phyloP scores from a whole-genome alignment of 2,888 invertebrate species.

The Pogonocherus hispidulus region DNA sequence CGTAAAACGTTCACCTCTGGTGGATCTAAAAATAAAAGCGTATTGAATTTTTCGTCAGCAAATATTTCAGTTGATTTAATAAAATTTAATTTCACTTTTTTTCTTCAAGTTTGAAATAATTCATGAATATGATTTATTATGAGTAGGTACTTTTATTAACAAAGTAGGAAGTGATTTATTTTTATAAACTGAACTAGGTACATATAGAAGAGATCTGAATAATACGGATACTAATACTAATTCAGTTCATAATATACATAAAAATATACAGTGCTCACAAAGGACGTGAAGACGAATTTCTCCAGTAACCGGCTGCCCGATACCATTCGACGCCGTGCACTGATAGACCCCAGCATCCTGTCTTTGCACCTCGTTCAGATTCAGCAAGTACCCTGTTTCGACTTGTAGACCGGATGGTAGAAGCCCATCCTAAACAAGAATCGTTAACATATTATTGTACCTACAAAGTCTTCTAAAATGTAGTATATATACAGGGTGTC shows the following conservation, averaged over 20 bases:
- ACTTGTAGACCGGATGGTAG: slow-evolving; percentile 67
- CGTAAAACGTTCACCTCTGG: slow-evolving; percentile 76
- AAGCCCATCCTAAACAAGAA: slow-evolving; percentile 63
- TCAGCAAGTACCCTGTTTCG: slow-evolving; percentile 66
- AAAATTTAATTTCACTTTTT: no score
- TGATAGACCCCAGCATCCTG: slow-evolving; percentile 70
- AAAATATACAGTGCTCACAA: slow-evolving; percentile 62
- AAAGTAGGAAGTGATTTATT: no score
- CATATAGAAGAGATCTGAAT: not conserved
- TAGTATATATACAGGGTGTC: no score
- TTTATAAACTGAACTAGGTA: no score
- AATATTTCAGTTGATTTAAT: no score
- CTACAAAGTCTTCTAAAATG: no score
- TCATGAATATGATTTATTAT: no score
- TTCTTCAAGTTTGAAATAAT: no score
- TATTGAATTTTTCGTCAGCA: no score
- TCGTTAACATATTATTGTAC: not conserved
- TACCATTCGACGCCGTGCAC: slow-evolving; percentile 70
- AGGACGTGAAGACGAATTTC: slow-evolving; percentile 67
- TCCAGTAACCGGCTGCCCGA: slow-evolving; percentile 68
- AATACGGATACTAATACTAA: not conserved
- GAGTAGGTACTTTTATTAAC: no score
- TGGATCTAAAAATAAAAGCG: slow-evolving; percentile 69
- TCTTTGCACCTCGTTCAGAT: slow-evolving; percentile 65
- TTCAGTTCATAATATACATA: no score